These are phyloP conservation scores for Sturnira hondurensis DNA, from an alignment of 2,113 vertebrate species.

Conservation along the genomic window DNA sequence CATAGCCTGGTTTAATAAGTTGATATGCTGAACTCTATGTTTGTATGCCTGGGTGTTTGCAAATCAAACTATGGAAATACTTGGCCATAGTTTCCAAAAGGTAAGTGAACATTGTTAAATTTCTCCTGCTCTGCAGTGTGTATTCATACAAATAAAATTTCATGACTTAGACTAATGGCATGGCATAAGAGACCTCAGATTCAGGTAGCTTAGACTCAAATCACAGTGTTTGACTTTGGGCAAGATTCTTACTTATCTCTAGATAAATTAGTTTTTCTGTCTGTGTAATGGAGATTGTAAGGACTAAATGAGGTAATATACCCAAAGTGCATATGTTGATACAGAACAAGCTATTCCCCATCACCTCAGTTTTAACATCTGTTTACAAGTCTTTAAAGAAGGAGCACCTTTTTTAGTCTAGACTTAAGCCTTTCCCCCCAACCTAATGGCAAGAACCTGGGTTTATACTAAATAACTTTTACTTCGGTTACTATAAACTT, in stretches of 20 bases:
- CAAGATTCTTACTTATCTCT: background rate
- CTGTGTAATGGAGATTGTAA: background rate
- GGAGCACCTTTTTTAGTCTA: background rate
- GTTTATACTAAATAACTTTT: conserved; percentile 4
- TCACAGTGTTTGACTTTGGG: background rate
- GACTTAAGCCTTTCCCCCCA: background rate
- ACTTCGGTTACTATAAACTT: background rate
- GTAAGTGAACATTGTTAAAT: background rate
- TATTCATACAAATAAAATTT: background rate
- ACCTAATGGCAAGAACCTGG: background rate
- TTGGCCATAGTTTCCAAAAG: background rate
- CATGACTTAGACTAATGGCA: background rate
- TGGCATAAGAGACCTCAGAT: background rate
- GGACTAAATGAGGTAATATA: background rate
- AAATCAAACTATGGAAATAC: background rate
- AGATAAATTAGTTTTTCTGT: background rate
- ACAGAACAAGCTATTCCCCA: background rate
- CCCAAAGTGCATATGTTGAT: background rate
- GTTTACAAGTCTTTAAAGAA: background rate
- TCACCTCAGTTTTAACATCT: background rate
- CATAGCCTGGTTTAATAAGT: background rate
- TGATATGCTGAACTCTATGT: background rate
- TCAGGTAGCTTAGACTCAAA: background rate
- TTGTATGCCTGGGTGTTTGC: background rate
- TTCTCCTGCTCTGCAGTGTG: background rate